A percentile compares a stretch with the other conserved stretches of the same genome.
phyloP scores from a whole-genome alignment of 2,888 invertebrate genomes.

The Bhutanitis thaidina region DNA sequence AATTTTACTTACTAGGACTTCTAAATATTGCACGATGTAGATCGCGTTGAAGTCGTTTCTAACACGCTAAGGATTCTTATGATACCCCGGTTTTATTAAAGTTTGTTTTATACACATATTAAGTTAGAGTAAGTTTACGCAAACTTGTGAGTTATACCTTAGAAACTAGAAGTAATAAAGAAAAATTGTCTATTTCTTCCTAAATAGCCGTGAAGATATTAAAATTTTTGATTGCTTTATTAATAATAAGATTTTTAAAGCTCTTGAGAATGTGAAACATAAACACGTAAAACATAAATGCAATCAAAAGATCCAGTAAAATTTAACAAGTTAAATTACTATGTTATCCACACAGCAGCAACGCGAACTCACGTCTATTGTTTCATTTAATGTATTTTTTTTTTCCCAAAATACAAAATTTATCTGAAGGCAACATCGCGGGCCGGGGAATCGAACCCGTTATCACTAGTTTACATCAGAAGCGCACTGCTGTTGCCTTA shows the following conservation, averaged over 20 bases:
- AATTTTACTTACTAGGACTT: too few relatives aligned
- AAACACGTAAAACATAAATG: too few relatives aligned
- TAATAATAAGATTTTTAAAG: too few relatives aligned
- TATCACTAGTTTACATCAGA: constrained; percentile 58
- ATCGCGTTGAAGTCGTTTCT: not conserved
- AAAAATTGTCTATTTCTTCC: too few relatives aligned
- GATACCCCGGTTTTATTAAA: too few relatives aligned
- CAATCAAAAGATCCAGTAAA: constrained; percentile 1
- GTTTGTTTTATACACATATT: too few relatives aligned
- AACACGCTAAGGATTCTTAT: not conserved
- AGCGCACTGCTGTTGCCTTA: constrained; percentile 37
- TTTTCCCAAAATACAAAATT: constrained; percentile 53
- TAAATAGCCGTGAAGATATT: too few relatives aligned
- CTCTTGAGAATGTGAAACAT: too few relatives aligned
- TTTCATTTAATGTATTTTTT: constrained; percentile 40
- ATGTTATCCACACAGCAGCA: not conserved
- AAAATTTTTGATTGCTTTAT: too few relatives aligned
- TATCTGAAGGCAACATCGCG: constrained; percentile 57
- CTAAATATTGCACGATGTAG: not conserved
- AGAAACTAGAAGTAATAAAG: too few relatives aligned
- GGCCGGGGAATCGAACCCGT: constrained; percentile 61
- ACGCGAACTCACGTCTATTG: constrained; percentile 37
- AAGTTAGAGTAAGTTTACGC: too few relatives aligned
- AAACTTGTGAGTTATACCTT: too few relatives aligned
- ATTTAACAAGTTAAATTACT: constrained; percentile 10